Percentiles rank a stretch among this genome's conserved stretches.
Conservation (phyloP, 2,113 vertebrate species). For the Hippopotamus amphibius region DNA sequence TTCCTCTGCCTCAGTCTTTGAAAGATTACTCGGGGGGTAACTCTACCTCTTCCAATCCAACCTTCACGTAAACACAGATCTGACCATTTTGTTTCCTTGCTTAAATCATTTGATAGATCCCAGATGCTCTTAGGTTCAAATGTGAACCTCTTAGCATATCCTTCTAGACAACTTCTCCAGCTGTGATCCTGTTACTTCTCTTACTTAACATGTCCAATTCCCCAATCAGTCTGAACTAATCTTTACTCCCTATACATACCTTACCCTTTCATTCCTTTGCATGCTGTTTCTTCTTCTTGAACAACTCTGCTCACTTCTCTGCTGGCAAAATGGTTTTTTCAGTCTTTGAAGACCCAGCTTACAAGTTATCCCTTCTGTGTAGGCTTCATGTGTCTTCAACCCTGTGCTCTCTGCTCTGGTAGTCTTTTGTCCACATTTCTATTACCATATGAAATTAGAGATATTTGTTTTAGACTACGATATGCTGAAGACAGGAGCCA, state of each 20-base stretch:
- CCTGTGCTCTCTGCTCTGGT: neutral
- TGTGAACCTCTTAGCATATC: neutral
- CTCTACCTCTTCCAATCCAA: neutral
- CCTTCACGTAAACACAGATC: neutral
- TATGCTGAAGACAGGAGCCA: neutral
- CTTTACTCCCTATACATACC: neutral
- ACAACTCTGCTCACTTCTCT: neutral
- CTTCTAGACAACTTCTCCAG: neutral
- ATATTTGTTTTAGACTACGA: neutral
- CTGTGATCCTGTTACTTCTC: neutral
- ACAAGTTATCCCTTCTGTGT: neutral
- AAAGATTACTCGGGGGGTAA: neutral
- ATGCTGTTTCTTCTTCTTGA: neutral
- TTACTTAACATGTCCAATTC: neutral
- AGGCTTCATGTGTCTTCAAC: neutral
- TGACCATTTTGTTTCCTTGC: neutral
- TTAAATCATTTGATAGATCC: conserved; percentile 9
- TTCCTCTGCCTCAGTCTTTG: neutral
- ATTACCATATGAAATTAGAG: neutral
- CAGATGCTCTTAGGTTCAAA: conserved; percentile 11
- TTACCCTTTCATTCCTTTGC: neutral
- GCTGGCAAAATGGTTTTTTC: conserved; percentile 8
- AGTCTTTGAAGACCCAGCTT: neutral
- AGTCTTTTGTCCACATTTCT: neutral
- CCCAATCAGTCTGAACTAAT: conserved; percentile 18